Conservation (phyloP, 2,797 vertebrate species). For the Neosilurus hyrtlii region DNA sequence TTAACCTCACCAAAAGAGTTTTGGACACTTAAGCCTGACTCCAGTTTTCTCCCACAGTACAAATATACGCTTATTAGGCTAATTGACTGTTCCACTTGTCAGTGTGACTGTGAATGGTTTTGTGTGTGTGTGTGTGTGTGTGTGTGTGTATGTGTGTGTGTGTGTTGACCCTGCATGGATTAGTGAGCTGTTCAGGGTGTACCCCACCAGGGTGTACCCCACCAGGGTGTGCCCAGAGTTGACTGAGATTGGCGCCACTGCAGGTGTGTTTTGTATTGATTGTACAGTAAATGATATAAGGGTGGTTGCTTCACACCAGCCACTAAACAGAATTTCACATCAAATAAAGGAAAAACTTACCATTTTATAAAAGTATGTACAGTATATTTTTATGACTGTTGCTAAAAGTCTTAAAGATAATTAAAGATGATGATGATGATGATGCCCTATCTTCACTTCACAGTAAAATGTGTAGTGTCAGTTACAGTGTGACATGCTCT, state of each 20-base stretch:
- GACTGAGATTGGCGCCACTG: constrained; percentile 13
- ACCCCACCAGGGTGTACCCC: no score
- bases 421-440: not conserved
- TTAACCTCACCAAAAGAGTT: not conserved
- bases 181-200: no score
- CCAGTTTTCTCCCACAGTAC: no score
- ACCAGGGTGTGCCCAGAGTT: no score
- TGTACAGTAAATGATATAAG: constrained; percentile 67
- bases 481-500: not conserved
- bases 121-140: constrained; percentile 48
- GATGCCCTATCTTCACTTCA: not conserved
- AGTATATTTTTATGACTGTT: not conserved
- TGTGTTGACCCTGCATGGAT: no score
- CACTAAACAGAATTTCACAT: not conserved
- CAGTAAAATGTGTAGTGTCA: not conserved
- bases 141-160: no score
- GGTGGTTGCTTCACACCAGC: constrained; percentile 41
- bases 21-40: no score
- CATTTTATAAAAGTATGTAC: not conserved
- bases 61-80: no score
- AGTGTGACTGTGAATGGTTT: not conserved
- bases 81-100: no score
- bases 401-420: not conserved
- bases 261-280: constrained; percentile 58
- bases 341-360: not conserved